phyloP scores from a whole-genome alignment of 1,140 invertebrate genomes.

The Asbolus verrucosus region DNA sequence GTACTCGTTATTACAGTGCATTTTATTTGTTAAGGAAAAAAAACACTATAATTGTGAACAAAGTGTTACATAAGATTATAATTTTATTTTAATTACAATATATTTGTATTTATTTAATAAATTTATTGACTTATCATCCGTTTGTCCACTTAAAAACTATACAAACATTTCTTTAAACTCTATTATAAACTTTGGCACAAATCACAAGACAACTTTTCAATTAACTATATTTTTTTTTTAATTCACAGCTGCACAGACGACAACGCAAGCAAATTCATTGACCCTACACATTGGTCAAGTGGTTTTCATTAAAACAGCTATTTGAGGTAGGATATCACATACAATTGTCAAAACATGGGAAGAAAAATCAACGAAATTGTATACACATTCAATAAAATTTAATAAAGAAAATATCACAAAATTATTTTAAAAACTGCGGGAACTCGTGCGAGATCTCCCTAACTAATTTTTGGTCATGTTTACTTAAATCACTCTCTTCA shows the following conservation, averaged over 20 bases:
- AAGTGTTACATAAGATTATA: conserved; percentile 49
- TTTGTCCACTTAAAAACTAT: conserved; percentile 45
- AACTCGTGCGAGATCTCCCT: conserved; percentile 85
- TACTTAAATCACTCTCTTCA: conserved; percentile 79
- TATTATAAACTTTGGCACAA: conserved; percentile 36
- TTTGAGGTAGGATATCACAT: conserved; percentile 43
- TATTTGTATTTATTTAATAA: conserved; percentile 44
- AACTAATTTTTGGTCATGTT: conserved; percentile 80
- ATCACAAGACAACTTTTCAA: not conserved
- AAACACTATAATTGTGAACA: conserved; percentile 35
- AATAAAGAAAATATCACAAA: conserved; percentile 44
- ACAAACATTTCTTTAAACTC: conserved; percentile 5
- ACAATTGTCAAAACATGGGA: conserved; percentile 27
- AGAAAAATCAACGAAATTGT: not conserved
- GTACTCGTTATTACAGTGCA: conserved; percentile 13
- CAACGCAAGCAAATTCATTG: conserved; percentile 12
- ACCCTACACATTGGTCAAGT: conserved; percentile 2
- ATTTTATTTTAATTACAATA: conserved; percentile 48
- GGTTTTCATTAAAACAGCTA: too few species aligned
- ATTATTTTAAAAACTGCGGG: conserved; percentile 81
- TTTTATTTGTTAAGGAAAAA: conserved; percentile 39
- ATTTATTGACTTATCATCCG: conserved; percentile 45
- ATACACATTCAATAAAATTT: conserved; percentile 21
- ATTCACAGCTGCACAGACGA: not conserved
- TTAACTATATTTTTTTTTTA: too few species aligned